Evolutionary conservation across 2,113 vertebrate genomes (phyloP).

Genomic region (Brevimyrus niger): DNA sequence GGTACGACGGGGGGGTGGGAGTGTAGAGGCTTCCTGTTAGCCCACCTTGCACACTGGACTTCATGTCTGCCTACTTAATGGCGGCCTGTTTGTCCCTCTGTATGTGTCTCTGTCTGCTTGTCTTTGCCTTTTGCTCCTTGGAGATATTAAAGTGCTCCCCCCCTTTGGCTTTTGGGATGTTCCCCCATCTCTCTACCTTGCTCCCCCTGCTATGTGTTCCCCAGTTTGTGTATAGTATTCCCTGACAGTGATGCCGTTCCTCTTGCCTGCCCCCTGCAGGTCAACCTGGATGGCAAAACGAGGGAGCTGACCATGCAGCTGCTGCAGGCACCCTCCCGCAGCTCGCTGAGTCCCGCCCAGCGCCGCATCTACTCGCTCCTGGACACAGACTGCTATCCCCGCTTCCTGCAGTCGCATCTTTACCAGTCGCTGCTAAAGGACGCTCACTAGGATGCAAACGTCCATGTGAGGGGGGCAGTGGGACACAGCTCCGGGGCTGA

Average conservation of each 20-base stretch:
- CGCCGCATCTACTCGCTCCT: constrained; percentile 61
- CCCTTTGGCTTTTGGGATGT: background rate
- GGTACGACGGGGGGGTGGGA: constrained; percentile 52
- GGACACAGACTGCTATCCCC: constrained; percentile 63
- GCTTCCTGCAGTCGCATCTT: constrained; percentile 62
- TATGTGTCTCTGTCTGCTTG: background rate
- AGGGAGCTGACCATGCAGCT: constrained; percentile 57
- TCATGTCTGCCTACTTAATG: background rate
- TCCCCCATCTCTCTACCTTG: background rate
- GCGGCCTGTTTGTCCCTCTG: background rate
- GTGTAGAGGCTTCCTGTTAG: background rate
- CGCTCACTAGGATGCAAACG: constrained; percentile 27
- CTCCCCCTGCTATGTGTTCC: background rate
- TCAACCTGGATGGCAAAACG: constrained; percentile 66
- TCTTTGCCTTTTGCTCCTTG: background rate
- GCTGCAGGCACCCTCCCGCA: constrained; percentile 57
- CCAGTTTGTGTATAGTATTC: background rate
- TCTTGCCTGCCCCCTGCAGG: constrained; percentile 36
- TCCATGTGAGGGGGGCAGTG: background rate
- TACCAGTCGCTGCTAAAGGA: constrained; percentile 52
- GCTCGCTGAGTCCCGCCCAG: constrained; percentile 55
- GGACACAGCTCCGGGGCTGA: too few relatives aligned
- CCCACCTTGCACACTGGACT: background rate
- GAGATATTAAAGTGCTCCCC: background rate
- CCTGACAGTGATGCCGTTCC: background rate